Percentiles rank a stretch among this genome's conserved stretches.
These are phyloP conservation scores for Coelopa frigida DNA, from an alignment of 1,140 invertebrate genomes.

Conservation along the genomic window DNA sequence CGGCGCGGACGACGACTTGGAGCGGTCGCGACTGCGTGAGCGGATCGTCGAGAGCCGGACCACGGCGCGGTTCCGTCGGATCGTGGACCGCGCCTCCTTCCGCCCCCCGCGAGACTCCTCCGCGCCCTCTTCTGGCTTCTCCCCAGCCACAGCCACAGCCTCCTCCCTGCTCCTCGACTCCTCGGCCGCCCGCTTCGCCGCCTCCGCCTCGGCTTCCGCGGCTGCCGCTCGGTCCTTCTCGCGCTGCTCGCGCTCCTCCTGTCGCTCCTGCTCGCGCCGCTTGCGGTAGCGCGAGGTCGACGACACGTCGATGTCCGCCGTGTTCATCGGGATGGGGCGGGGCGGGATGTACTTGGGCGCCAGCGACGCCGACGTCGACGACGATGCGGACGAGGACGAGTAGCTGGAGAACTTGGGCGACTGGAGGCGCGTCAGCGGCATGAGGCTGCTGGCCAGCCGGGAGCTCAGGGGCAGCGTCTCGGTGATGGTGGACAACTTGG, in stretches of 20 bases:
- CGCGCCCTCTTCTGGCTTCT: too few relatives aligned
- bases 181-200: too few relatives aligned
- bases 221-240: neutral
- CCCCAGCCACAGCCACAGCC: too few relatives aligned
- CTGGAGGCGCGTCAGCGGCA: conserved; percentile 44
- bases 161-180: too few relatives aligned
- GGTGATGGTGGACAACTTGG: conserved; percentile 64
- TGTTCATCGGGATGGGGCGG: conserved; percentile 63
- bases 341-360: conserved; percentile 48
- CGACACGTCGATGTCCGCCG: conserved; percentile 75
- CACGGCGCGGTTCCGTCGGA: conserved; percentile 61
- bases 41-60: conserved; percentile 61
- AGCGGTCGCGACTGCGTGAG: conserved; percentile 48
- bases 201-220: neutral
- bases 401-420: conserved; percentile 43
- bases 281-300: conserved; percentile 53
- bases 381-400: conserved; percentile 16
- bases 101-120: too few relatives aligned
- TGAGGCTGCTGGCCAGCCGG: conserved; percentile 24
- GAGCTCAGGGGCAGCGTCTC: conserved; percentile 48
- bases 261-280: conserved; percentile 23
- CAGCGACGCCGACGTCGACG: conserved; percentile 22
- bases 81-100: conserved; percentile 47
- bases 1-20: neutral
- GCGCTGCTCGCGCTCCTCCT: neutral